These are phyloP conservation scores for Clunio marinus DNA, from an alignment of 2,888 invertebrate genomes.

Conservation along the genomic window DNA sequence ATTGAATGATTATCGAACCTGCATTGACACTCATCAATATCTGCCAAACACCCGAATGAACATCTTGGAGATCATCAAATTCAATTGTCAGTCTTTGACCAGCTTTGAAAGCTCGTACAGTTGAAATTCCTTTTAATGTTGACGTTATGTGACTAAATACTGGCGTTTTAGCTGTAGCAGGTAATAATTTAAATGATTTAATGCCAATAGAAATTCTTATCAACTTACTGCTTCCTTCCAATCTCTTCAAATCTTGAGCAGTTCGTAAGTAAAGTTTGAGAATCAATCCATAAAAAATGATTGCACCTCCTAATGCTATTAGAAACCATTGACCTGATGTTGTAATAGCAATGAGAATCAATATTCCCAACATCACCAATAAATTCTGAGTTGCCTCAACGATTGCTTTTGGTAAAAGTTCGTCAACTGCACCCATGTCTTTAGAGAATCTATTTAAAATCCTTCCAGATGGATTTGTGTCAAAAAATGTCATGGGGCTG, in stretches of 20 bases:
- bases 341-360: slow-evolving; percentile 66
- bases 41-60: slow-evolving; percentile 51
- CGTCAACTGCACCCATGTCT: slow-evolving; percentile 64
- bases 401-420: slow-evolving; percentile 54
- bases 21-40: slow-evolving; percentile 48
- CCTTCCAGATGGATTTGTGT: slow-evolving; percentile 72
- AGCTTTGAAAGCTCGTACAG: slow-evolving; percentile 75
- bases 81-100: slow-evolving; percentile 68
- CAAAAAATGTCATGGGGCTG: slow-evolving; percentile 80
- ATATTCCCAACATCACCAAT: slow-evolving; percentile 70
- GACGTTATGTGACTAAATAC: slow-evolving; percentile 89
- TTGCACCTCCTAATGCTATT: slow-evolving; percentile 62
- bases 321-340: slow-evolving; percentile 65
- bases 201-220: too few species aligned
- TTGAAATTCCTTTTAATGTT: slow-evolving; percentile 77
- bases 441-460: slow-evolving; percentile 74
- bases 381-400: slow-evolving; percentile 60
- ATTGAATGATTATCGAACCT: slow-evolving; percentile 41
- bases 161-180: slow-evolving; percentile 58
- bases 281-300: slow-evolving; percentile 60
- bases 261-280: slow-evolving; percentile 66
- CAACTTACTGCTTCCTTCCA: slow-evolving; percentile 65
- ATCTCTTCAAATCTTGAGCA: slow-evolving; percentile 68
- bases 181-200: not conserved
- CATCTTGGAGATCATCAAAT: slow-evolving; percentile 67